These are phyloP conservation scores for Cosmopolites sordidus DNA, from an alignment of 2,888 invertebrate genomes.

Conservation along the genomic window DNA sequence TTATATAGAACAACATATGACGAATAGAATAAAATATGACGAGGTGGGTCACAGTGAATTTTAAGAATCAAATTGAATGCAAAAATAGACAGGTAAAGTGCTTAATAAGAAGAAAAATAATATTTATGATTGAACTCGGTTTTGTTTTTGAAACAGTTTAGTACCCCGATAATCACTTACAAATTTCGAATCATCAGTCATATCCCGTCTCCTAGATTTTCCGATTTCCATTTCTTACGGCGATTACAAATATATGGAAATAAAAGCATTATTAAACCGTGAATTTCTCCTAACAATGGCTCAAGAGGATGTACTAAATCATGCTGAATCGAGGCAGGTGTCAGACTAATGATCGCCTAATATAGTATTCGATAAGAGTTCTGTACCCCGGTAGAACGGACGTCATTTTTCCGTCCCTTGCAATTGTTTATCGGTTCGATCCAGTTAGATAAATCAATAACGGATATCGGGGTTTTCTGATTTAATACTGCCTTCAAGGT, in stretches of 20 bases:
- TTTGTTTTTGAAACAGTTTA: too few relatives aligned
- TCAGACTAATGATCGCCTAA: slow-evolving; percentile 34
- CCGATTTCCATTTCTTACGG: too few relatives aligned
- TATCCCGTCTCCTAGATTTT: too few relatives aligned
- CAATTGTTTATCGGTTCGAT: slow-evolving; percentile 4
- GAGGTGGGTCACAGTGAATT: too few relatives aligned
- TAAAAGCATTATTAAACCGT: slow-evolving; percentile 34
- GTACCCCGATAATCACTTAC: too few relatives aligned
- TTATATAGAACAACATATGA: too few relatives aligned
- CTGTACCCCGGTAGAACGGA: neutral
- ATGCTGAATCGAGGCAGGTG: slow-evolving; percentile 31
- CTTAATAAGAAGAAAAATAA: too few relatives aligned
- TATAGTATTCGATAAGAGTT: slow-evolving; percentile 30
- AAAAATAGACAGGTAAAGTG: too few relatives aligned
- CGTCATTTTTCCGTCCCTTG: neutral
- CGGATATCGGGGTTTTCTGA: slow-evolving; percentile 27
- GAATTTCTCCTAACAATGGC: slow-evolving; percentile 31
- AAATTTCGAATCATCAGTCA: too few relatives aligned
- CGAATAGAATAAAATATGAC: too few relatives aligned
- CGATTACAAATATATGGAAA: slow-evolving; percentile 32
- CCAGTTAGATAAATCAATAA: slow-evolving; percentile 29
- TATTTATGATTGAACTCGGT: too few relatives aligned
- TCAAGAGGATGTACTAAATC: slow-evolving; percentile 33
- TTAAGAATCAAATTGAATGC: too few relatives aligned
- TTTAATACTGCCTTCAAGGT: slow-evolving; percentile 24